A percentile compares a stretch with the other conserved stretches of the same genome.
These are phyloP conservation scores for Apostichopus californicus DNA, from an alignment of 35 echinoderm and acorn worm genomes.

Conservation along the genomic window DNA sequence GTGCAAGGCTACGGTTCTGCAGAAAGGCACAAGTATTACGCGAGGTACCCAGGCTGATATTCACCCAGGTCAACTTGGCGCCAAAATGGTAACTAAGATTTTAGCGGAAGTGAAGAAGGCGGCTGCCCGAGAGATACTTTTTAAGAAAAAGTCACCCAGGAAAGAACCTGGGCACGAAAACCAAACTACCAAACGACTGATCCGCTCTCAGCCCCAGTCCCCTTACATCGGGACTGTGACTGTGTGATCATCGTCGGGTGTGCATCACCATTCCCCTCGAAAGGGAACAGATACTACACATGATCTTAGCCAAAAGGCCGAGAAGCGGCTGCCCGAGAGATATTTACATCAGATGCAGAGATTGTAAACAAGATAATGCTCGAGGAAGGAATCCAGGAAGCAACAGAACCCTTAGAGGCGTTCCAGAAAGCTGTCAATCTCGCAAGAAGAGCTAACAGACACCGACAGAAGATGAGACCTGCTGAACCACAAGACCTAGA, in stretches of 20 bases:
- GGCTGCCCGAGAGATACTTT: not conserved
- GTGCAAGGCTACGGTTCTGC: conserved; percentile 55
- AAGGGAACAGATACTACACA: too few relatives aligned
- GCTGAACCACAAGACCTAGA: conserved; percentile 41
- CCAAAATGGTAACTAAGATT: not conserved
- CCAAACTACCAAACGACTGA: too few relatives aligned
- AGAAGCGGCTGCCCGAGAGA: too few relatives aligned
- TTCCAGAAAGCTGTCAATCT: conserved; percentile 47
- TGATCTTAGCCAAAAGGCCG: too few relatives aligned
- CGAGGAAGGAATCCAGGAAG: not conserved
- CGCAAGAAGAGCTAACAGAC: not conserved
- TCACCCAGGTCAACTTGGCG: conserved; percentile 1
- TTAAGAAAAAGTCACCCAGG: too few relatives aligned
- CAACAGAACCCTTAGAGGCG: not conserved
- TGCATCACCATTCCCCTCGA: too few relatives aligned
- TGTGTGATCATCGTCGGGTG: too few relatives aligned
- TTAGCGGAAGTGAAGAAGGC: conserved; percentile 8
- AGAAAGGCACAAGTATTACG: not conserved
- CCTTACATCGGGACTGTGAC: too few relatives aligned
- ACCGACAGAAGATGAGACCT: conserved; percentile 20
- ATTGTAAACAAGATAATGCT: conserved; percentile 39
- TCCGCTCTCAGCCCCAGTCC: too few relatives aligned
- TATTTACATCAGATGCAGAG: conserved; percentile 49
- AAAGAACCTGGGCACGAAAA: too few relatives aligned
- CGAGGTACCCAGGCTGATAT: conserved; percentile 1